These are phyloP conservation scores for Catocala fraxini DNA, from an alignment of 2,888 invertebrate species.

Conservation along the genomic window DNA sequence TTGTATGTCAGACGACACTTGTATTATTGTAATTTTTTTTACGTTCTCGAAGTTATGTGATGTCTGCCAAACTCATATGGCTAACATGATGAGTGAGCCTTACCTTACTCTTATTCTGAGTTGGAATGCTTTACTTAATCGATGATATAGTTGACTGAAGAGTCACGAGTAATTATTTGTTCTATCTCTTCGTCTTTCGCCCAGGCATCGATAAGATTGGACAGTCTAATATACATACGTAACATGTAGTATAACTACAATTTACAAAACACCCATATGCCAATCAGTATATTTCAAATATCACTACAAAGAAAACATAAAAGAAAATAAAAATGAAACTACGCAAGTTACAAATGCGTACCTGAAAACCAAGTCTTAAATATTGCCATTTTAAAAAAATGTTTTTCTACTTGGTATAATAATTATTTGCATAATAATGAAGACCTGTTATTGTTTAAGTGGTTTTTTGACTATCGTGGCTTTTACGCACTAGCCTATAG, in stretches of 20 bases:
- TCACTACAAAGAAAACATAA: constrained; percentile 8
- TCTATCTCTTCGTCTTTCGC: too few relatives aligned
- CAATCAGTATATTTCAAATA: constrained; percentile 24
- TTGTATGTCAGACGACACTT: too few relatives aligned
- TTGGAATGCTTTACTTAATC: too few relatives aligned
- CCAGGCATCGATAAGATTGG: too few relatives aligned
- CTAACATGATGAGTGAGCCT: too few relatives aligned
- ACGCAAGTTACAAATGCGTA: constrained; percentile 55
- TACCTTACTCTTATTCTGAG: too few relatives aligned
- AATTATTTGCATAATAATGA: constrained; percentile 59
- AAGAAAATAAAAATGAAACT: constrained; percentile 25
- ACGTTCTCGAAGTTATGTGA: too few relatives aligned
- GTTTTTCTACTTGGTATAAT: constrained; percentile 39
- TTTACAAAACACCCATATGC: neutral
- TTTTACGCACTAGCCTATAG: constrained; percentile 49
- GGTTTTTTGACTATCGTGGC: constrained; percentile 44
- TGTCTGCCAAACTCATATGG: too few relatives aligned
- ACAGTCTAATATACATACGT: too few relatives aligned
- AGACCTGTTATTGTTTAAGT: constrained; percentile 44
- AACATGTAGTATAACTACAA: neutral
- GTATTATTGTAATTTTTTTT: too few relatives aligned
- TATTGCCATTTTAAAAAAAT: constrained; percentile 57
- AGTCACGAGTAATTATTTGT: too few relatives aligned
- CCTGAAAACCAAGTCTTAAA: constrained; percentile 53
- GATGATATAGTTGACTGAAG: too few relatives aligned